A percentile compares a stretch with the other conserved stretches of the same genome.
Evolutionary conservation across 2,888 invertebrate genomes (phyloP).

Genomic region (Phytoseiulus persimilis): DNA sequence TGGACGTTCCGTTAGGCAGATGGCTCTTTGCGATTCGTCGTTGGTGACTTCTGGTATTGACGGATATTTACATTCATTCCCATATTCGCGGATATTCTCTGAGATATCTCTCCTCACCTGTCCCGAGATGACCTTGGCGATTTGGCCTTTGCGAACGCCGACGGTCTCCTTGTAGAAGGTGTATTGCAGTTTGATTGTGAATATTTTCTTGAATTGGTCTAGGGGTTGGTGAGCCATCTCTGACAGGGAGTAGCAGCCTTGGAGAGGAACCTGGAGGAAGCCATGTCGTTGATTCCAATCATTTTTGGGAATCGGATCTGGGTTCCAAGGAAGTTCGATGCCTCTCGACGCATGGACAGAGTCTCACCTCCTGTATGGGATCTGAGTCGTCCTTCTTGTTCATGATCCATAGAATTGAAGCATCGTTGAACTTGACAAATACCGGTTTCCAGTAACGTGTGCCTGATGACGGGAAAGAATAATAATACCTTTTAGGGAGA

Average conservation of each 20-base stretch:
- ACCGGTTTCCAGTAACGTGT: slow-evolving; percentile 89
- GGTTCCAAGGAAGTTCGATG: too few species aligned
- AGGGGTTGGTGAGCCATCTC: slow-evolving; percentile 88
- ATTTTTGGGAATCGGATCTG: too few species aligned
- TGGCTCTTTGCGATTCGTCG: too few species aligned
- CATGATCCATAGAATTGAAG: slow-evolving; percentile 66
- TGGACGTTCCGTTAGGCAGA: too few species aligned
- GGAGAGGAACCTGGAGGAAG: slow-evolving; percentile 60
- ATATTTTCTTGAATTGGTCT: slow-evolving; percentile 97
- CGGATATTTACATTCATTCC: too few species aligned
- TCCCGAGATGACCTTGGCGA: slow-evolving; percentile 75
- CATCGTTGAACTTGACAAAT: slow-evolving; percentile 57
- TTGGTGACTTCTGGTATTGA: too few species aligned
- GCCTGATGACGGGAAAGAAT: slow-evolving; percentile 54
- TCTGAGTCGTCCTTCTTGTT: slow-evolving; percentile 75
- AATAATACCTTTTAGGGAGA: too few species aligned
- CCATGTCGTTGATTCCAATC: not conserved
- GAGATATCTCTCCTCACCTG: slow-evolving; percentile 58
- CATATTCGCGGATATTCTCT: not conserved
- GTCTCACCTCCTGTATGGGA: slow-evolving; percentile 80
- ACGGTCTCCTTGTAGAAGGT: slow-evolving; percentile 96
- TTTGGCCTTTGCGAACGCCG: slow-evolving; percentile 86
- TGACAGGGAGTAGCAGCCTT: slow-evolving; percentile 89
- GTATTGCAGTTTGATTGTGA: slow-evolving; percentile 92
- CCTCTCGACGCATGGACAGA: not conserved